Percentiles rank a stretch among this genome's conserved stretches.
Evolutionary conservation across 1,140 invertebrate genomes (phyloP).

Genomic region (Papilio machaon): DNA sequence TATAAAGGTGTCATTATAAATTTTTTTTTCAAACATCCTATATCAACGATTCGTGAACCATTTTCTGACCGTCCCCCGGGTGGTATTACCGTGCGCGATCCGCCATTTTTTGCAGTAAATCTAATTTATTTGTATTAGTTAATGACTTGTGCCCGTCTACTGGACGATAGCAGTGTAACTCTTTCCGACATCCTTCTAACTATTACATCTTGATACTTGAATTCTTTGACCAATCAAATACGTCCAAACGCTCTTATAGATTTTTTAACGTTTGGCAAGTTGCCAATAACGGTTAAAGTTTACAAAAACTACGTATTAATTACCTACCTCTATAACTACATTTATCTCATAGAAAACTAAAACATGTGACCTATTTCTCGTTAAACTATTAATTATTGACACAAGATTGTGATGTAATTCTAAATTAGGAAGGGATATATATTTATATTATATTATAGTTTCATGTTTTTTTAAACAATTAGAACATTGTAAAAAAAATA

Average conservation of each 20-base stretch:
- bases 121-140: slow-evolving; percentile 82
- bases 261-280: background rate
- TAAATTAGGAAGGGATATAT: too few relatives aligned
- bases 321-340: too few relatives aligned
- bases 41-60: slow-evolving; percentile 30
- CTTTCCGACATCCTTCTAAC: slow-evolving; percentile 57
- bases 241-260: background rate
- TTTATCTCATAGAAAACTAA: too few relatives aligned
- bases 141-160: slow-evolving; percentile 77
- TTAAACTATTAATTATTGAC: too few relatives aligned
- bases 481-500: too few relatives aligned
- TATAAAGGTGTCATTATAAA: background rate
- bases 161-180: slow-evolving; percentile 64
- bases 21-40: slow-evolving; percentile 1
- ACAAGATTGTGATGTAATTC: too few relatives aligned
- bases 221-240: background rate
- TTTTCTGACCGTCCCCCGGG: slow-evolving; percentile 62
- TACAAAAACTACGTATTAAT: background rate
- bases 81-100: slow-evolving; percentile 67
- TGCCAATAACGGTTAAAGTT: background rate
- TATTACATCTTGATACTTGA: slow-evolving; percentile 58
- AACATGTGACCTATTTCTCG: too few relatives aligned
- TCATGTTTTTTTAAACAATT: too few relatives aligned
- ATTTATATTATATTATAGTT: too few relatives aligned
- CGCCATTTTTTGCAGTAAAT: slow-evolving; percentile 79